Conservation (phyloP, 2,888 invertebrate species). For the Magallana nippona region DNA sequence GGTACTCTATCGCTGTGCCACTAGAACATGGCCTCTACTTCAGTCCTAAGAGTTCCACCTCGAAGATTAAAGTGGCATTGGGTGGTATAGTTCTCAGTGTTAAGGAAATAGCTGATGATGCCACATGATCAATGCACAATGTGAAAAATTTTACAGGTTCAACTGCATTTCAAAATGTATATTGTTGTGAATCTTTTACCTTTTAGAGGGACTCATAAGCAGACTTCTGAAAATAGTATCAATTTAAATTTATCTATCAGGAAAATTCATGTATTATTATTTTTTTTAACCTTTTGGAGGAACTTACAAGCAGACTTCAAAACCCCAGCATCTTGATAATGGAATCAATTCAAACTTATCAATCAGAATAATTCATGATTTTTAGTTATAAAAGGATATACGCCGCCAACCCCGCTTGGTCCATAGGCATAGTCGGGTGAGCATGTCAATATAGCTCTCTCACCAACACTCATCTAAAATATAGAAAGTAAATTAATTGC, state of each 20-base stretch:
- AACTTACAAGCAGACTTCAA: no score
- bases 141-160: no score
- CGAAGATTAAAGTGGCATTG: slow-evolving; percentile 95
- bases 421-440: slow-evolving; percentile 95
- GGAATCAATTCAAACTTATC: slow-evolving; percentile 9
- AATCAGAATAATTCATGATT: background rate
- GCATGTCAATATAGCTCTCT: slow-evolving; percentile 95
- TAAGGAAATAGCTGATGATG: slow-evolving; percentile 66
- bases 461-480: slow-evolving; percentile 93
- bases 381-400: slow-evolving; percentile 82
- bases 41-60: slow-evolving; percentile 95
- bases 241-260: no score
- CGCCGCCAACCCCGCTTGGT: slow-evolving; percentile 91
- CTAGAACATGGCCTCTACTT: slow-evolving; percentile 17
- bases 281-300: no score
- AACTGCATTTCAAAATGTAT: no score
- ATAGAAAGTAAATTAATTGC: slow-evolving; percentile 21
- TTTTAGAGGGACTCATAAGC: no score
- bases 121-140: background rate
- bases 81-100: slow-evolving; percentile 88
- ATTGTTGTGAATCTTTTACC: no score
- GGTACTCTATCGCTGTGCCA: background rate
- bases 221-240: no score
- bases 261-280: no score
- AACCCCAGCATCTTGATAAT: background rate